Evolutionary conservation across 2,888 invertebrate genomes (phyloP).

Genomic region (Pachycephus smyrnensis): DNA sequence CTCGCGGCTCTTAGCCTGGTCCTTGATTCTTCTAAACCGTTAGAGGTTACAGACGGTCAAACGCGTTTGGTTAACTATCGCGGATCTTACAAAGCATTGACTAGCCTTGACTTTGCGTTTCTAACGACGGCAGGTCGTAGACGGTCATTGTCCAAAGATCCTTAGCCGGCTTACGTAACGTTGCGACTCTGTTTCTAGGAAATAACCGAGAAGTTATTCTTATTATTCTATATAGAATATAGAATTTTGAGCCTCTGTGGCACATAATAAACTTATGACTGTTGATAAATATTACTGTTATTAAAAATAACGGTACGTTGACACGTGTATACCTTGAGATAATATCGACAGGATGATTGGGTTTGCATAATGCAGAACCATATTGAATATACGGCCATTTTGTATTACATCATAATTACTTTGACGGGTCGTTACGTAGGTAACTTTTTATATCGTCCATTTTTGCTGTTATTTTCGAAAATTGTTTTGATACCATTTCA

Average conservation of each 20-base stretch:
- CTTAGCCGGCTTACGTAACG: not conserved
- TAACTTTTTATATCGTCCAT: not conserved
- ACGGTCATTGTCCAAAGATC: conserved; percentile 36
- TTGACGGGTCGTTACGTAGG: not conserved
- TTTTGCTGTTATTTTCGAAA: not conserved
- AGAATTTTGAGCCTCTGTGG: not conserved
- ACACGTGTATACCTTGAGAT: not conserved
- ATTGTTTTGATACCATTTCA: too few relatives aligned
- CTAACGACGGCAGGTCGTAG: conserved; percentile 50
- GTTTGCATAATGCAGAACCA: not conserved
- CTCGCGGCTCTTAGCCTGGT: not conserved
- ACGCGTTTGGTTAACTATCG: conserved; percentile 14
- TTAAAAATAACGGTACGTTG: not conserved
- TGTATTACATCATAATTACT: not conserved
- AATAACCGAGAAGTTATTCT: not conserved
- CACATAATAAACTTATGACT: not conserved
- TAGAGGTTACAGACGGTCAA: conserved; percentile 63
- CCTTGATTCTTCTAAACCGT: conserved; percentile 45
- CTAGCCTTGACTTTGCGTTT: conserved; percentile 53
- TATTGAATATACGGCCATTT: not conserved
- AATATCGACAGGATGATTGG: not conserved
- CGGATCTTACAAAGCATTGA: conserved; percentile 29
- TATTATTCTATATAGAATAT: not conserved
- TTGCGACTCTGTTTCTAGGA: not conserved
- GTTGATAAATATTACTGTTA: not conserved